Percentiles rank a stretch among this genome's conserved stretches.
These are phyloP conservation scores for Saccopteryx leptura DNA, from an alignment of 2,113 vertebrate genomes.

Conservation along the genomic window DNA sequence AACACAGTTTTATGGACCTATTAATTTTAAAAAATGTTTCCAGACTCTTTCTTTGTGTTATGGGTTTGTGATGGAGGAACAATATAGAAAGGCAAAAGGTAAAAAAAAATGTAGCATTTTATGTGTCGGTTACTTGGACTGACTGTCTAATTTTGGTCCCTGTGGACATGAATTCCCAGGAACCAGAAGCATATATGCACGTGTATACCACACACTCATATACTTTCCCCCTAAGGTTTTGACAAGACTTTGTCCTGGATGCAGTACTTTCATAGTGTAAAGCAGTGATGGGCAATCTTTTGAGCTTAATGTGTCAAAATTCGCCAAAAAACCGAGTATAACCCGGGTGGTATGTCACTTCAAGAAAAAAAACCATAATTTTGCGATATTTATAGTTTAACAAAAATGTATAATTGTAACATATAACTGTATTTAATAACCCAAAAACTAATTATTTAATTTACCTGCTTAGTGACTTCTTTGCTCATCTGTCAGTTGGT, in stretches of 20 bases:
- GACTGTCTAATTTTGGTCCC: neutral
- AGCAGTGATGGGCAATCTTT: too few relatives aligned
- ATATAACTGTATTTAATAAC: too few relatives aligned
- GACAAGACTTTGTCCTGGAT: neutral
- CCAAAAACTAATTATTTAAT: too few relatives aligned
- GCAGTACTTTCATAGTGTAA: neutral
- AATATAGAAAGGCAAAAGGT: constrained; percentile 7
- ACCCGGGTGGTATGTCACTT: too few relatives aligned
- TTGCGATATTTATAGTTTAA: too few relatives aligned
- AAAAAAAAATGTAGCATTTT: constrained; percentile 42
- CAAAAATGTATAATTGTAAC: too few relatives aligned
- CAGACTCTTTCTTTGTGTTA: neutral
- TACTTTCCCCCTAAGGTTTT: neutral
- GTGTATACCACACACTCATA: too few relatives aligned
- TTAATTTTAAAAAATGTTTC: constrained; percentile 24
- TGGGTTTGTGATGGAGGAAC: neutral
- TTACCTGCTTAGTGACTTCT: too few relatives aligned
- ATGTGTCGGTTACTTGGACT: neutral
- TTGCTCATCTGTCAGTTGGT: too few relatives aligned
- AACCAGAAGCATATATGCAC: neutral
- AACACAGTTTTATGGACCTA: neutral
- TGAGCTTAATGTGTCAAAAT: too few relatives aligned
- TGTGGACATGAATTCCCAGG: neutral
- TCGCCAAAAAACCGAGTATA: too few relatives aligned
- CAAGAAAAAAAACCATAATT: too few relatives aligned